Percentiles rank a stretch among this genome's conserved stretches.
Conservation (phyloP, 2,113 vertebrate species). For the Phylloscopus trochilus region DNA sequence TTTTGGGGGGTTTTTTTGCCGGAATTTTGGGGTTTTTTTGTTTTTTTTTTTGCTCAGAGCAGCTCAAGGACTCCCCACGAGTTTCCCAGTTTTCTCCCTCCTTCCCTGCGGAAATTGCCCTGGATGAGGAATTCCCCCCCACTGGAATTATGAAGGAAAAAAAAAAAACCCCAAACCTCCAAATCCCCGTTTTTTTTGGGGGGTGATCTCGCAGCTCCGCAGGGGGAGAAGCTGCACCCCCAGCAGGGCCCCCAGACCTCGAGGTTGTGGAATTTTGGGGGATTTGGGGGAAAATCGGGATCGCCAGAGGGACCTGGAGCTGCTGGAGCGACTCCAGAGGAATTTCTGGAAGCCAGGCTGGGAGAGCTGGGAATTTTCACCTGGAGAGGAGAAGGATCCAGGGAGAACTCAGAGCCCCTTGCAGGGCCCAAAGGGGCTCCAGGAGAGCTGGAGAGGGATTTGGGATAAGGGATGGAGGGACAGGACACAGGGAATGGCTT, state of each 20-base stretch:
- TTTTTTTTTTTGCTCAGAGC: neutral
- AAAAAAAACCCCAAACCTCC: neutral
- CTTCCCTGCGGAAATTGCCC: neutral
- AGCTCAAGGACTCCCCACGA: neutral
- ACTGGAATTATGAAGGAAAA: accelerated
- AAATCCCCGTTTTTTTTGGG: neutral
- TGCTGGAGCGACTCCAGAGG: neutral
- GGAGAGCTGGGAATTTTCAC: neutral
- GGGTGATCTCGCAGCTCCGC: neutral
- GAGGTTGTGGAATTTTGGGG: accelerated
- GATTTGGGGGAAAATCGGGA: neutral
- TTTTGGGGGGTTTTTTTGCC: no score
- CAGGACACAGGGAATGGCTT: no score
- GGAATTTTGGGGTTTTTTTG: neutral
- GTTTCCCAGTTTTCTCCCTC: neutral
- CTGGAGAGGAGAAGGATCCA: neutral
- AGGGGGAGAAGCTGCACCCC: neutral
- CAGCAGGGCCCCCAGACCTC: accelerated
- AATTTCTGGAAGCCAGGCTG: neutral
- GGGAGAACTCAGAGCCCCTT: neutral
- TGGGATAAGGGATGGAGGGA: no score
- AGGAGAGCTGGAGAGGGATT: neutral
- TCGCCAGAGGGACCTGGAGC: accelerated
- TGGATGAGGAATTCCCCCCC: neutral
- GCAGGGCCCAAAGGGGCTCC: neutral